These are phyloP conservation scores for Ginglymostoma cirratum DNA, from an alignment of 2,113 vertebrate genomes.

Conservation along the genomic window DNA sequence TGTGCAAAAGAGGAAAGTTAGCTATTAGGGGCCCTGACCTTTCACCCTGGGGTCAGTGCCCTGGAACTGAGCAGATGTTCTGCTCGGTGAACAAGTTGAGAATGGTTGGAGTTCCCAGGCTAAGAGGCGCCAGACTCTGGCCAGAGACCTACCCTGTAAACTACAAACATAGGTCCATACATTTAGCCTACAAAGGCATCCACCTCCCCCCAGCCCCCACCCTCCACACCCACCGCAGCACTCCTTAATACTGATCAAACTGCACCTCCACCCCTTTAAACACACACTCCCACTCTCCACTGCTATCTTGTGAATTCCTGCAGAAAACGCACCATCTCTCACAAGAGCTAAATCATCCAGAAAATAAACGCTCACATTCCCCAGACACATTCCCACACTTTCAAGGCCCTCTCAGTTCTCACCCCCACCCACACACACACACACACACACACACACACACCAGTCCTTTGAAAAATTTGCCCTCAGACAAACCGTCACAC, in stretches of 20 bases:
- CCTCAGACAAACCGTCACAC: constrained; percentile 10
- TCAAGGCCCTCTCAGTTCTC: neutral
- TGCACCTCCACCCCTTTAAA: constrained; percentile 21
- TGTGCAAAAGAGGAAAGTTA: constrained; percentile 36
- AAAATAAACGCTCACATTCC: constrained; percentile 27
- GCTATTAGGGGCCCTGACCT: constrained; percentile 34
- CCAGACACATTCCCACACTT: constrained; percentile 34
- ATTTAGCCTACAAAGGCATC: constrained; percentile 25
- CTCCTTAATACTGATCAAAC: constrained; percentile 27
- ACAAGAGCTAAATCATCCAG: constrained; percentile 33
- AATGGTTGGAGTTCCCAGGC: constrained; percentile 34
- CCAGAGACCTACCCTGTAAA: constrained; percentile 34
- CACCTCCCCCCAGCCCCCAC: neutral
- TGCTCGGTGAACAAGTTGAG: constrained; percentile 24
- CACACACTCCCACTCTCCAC: constrained; percentile 28
- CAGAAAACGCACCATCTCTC: neutral
- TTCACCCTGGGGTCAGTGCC: constrained; percentile 28
- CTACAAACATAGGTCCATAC: constrained; percentile 34
- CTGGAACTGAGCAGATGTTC: constrained; percentile 37
- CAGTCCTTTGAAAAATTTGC: neutral
- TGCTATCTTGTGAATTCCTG: constrained; percentile 17
- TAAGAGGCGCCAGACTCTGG: constrained; percentile 21
- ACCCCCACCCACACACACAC: neutral
- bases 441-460: no score
- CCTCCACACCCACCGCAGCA: neutral